Evolutionary conservation across 2,797 vertebrate genomes (phyloP).

Genomic region (Chaetophractus vellerosus): DNA sequence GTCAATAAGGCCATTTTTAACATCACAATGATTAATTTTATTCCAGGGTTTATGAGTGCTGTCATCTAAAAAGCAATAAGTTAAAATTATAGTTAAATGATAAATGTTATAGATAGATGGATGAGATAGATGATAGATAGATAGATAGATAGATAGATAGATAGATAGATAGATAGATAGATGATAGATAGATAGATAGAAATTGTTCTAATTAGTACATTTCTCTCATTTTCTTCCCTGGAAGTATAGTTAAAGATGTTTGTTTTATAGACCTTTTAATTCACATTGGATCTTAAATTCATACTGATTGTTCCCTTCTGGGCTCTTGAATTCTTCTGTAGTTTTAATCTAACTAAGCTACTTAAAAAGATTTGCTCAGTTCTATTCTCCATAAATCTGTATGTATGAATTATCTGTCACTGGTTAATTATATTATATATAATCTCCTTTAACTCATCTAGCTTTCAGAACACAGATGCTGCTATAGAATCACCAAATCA

Average conservation of each 20-base stretch:
- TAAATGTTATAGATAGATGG: background rate
- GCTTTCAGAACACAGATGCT: background rate
- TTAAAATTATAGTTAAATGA: background rate
- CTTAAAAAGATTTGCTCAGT: conserved; percentile 22
- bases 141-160: no score
- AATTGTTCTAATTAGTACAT: background rate
- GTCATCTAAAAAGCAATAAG: background rate
- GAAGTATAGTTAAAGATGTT: background rate
- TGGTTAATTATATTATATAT: background rate
- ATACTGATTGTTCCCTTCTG: background rate
- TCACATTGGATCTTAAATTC: background rate
- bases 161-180: background rate
- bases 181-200: background rate
- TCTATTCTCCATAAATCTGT: background rate
- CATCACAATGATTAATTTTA: background rate
- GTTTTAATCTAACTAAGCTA: background rate
- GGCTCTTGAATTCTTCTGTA: background rate
- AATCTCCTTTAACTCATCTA: background rate
- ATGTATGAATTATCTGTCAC: background rate
- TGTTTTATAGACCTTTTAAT: conserved; percentile 18
- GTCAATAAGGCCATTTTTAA: background rate
- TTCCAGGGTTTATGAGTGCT: background rate
- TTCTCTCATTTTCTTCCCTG: conserved; percentile 19
- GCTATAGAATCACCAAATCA: conserved; percentile 4
- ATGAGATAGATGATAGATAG: background rate